Base-by-base conservation (phyloP, 2,113 vertebrate species). In the Albula goreensis region DNA sequence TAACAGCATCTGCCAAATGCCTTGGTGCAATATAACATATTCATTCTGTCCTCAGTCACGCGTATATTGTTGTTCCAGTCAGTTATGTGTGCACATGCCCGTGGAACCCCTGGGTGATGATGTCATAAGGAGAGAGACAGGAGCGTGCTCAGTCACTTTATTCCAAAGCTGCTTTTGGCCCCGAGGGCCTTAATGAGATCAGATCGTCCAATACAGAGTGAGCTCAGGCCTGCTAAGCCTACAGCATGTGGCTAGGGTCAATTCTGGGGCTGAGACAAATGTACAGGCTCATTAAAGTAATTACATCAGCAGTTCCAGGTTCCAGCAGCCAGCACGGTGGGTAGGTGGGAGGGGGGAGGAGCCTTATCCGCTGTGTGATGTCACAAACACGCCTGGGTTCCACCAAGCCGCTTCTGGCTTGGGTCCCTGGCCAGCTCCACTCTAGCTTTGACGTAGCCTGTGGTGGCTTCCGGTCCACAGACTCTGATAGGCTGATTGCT, bases 151-250 rank as follows among this genome's bases (percentile, higher is more conserved):
- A 25, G 7, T 74, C n/a, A 10, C n/a, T 31, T 8, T 25, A 7
- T n/a, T 31, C n/a, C 70, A 74, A 25, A 25, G n/a, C 22, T n/a
- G 10, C 63, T 70, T 70, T 22, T 70, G 17, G 13, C 74, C 74
- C 74, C 74, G 17, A 63, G 4, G 53, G 51, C 74, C 70, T 11
- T 57, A 85, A 78, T 8, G 22, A 79, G 83, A 56, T 85, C 50
- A 85, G 50, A 85, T n/a, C 13, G n/a, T 3, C 83, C 83, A 56
- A 17, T 57, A 57, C 74, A 53, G 74, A 51, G 49, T 49, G 5
- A 25, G 83, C 83, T 84, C 52, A 80, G 57, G 51, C 12, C 5
- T 11, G 56, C 84, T 57, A 81, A 70, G 48, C 56, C 57, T 60
- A 22, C 50, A 31, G 48, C 22, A 63, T 81, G 60, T 81, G 57